A percentile compares a stretch with the other conserved stretches of the same genome.
phyloP scores from a whole-genome alignment of 2,797 vertebrate genomes.

The Oreortyx pictus region DNA sequence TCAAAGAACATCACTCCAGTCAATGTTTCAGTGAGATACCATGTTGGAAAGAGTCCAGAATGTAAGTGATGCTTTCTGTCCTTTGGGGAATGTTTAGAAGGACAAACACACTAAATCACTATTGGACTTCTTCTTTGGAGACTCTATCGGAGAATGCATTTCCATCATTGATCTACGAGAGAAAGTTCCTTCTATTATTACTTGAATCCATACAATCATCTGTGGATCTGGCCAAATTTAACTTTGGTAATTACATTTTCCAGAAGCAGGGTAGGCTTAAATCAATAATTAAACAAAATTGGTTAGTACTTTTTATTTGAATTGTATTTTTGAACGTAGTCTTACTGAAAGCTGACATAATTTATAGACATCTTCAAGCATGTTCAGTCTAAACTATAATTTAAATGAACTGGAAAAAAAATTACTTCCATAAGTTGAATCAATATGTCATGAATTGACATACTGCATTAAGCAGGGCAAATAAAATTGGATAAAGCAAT shows the following conservation, averaged over 20 bases:
- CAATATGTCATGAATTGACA: conserved; percentile 44
- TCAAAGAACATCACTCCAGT: background rate
- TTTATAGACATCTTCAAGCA: conserved; percentile 40
- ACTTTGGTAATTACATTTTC: conserved; percentile 48
- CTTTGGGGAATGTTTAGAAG: background rate
- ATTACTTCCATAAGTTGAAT: background rate
- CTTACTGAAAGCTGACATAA: conserved; percentile 54
- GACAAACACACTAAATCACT: background rate
- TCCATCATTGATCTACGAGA: background rate
- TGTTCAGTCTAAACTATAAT: conserved; percentile 33
- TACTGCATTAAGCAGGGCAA: conserved; percentile 18
- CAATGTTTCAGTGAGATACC: background rate
- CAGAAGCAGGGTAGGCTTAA: conserved; percentile 19
- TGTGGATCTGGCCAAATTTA: conserved; percentile 27
- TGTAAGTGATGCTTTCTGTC: background rate
- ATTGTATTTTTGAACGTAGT: conserved; percentile 41
- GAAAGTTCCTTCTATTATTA: conserved; percentile 7
- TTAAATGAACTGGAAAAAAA: conserved; percentile 39
- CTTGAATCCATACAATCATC: background rate
- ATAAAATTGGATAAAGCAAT: conserved; percentile 40
- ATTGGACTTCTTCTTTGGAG: background rate
- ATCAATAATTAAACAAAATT: conserved; percentile 61
- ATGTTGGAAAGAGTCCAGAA: background rate
- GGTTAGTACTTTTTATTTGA: conserved; percentile 50
- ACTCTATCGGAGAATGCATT: background rate